Percentiles rank a stretch among this genome's conserved stretches.
Evolutionary conservation across 2,797 vertebrate species (phyloP).

Genomic region (Botia almorhae): DNA sequence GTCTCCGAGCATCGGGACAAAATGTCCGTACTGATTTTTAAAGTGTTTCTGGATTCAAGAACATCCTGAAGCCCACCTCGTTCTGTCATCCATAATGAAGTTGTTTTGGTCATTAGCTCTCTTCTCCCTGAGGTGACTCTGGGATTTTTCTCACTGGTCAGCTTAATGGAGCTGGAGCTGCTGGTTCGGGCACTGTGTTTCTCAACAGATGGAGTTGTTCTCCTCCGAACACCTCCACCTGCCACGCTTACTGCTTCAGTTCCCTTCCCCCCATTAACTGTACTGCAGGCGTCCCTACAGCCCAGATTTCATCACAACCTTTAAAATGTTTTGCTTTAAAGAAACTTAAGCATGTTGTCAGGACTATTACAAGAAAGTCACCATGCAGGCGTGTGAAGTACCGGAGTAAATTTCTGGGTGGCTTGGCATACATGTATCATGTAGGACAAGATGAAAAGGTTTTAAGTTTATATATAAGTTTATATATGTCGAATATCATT

Average conservation of each 20-base stretch:
- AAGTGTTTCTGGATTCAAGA: not conserved
- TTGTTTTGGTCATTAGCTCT: conserved; percentile 50
- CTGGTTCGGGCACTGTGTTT: conserved; percentile 22
- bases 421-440: conserved; percentile 26
- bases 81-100: conserved; percentile 43
- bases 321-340: too few relatives aligned
- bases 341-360: too few relatives aligned
- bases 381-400: too few relatives aligned
- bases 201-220: conserved; percentile 55
- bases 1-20: too few relatives aligned
- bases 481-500: not conserved
- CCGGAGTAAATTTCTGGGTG: too few relatives aligned
- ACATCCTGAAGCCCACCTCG: not conserved
- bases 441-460: not conserved
- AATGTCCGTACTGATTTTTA: too few relatives aligned
- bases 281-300: not conserved
- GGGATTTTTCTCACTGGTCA: conserved; percentile 51
- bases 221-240: conserved; percentile 41
- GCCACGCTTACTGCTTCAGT: conserved; percentile 2
- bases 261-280: not conserved
- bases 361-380: too few relatives aligned
- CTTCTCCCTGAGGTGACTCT: conserved; percentile 33
- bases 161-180: conserved; percentile 55
- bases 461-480: too few relatives aligned
- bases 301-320: not conserved